Evolutionary conservation across 2,888 invertebrate genomes (phyloP).

Genomic region (Chaetoderma sp.): DNA sequence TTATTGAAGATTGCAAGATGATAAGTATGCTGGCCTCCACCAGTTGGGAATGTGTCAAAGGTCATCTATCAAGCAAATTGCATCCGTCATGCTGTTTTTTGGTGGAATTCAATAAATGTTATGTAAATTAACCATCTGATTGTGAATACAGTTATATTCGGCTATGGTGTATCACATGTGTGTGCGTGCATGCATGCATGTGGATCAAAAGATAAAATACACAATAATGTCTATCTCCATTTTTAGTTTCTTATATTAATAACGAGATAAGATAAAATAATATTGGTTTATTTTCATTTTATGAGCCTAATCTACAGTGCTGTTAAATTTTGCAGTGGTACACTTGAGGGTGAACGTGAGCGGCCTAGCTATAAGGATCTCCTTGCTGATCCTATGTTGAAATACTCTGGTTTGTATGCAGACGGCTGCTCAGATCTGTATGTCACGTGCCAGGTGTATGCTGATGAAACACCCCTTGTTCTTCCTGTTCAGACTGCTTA

Average conservation of each 20-base stretch:
- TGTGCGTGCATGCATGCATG: constrained; percentile 93
- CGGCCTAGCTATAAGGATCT: constrained; percentile 90
- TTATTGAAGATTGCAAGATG: no score
- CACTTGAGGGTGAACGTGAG: constrained; percentile 89
- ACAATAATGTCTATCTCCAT: not conserved
- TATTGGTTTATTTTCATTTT: not conserved
- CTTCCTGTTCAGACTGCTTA: constrained; percentile 90
- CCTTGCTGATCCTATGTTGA: constrained; percentile 87
- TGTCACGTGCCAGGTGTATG: constrained; percentile 86
- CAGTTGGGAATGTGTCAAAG: no score
- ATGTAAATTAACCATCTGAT: no score
- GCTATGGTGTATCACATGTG: no score
- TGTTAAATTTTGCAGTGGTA: constrained; percentile 77
- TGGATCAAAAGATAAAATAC: constrained; percentile 39
- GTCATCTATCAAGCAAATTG: no score
- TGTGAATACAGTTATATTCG: no score
- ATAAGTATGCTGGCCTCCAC: no score
- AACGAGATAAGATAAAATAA: no score
- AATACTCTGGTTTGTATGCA: constrained; percentile 89
- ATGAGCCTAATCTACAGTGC: not conserved
- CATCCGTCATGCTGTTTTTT: no score
- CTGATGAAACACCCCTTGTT: constrained; percentile 84
- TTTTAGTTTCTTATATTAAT: no score
- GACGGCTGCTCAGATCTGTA: constrained; percentile 88
- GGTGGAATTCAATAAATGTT: no score